Conservation (phyloP, 2,797 vertebrate species). For the Pterois miles region DNA sequence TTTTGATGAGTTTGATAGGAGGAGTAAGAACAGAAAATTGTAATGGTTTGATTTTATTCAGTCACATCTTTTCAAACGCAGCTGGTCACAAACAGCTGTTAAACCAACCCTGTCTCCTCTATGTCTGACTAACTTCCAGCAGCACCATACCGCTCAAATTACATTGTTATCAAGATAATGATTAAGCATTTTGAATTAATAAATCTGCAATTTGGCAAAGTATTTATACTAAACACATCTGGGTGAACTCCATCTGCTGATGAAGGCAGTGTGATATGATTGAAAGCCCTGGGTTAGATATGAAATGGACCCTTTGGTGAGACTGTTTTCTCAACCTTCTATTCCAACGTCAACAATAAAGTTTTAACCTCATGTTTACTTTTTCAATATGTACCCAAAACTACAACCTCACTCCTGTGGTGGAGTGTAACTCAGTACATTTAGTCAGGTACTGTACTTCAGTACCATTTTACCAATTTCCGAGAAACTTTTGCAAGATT, state of each 20-base stretch:
- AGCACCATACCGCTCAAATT: neutral
- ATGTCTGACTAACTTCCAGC: neutral
- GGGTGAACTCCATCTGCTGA: neutral
- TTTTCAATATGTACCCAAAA: neutral
- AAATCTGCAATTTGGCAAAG: neutral
- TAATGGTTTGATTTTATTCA: slow-evolving; percentile 49
- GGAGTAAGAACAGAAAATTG: slow-evolving; percentile 1
- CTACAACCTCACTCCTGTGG: neutral
- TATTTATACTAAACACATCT: neutral
- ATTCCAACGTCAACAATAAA: neutral
- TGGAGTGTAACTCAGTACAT: accelerated
- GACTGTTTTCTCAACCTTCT: neutral
- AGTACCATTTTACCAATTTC: no score
- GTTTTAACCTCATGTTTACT: neutral
- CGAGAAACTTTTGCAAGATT: no score
- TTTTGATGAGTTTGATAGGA: slow-evolving; percentile 45
- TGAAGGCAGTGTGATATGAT: neutral
- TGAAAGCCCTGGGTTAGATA: neutral
- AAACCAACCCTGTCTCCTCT: neutral
- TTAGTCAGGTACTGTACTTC: accelerated
- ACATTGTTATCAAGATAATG: neutral
- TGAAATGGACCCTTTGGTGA: neutral
- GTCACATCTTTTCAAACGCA: slow-evolving; percentile 29
- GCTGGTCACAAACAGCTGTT: neutral
- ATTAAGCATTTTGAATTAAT: neutral